phyloP scores from a whole-genome alignment of 2,113 vertebrate genomes.

The Crotalus helleri region DNA sequence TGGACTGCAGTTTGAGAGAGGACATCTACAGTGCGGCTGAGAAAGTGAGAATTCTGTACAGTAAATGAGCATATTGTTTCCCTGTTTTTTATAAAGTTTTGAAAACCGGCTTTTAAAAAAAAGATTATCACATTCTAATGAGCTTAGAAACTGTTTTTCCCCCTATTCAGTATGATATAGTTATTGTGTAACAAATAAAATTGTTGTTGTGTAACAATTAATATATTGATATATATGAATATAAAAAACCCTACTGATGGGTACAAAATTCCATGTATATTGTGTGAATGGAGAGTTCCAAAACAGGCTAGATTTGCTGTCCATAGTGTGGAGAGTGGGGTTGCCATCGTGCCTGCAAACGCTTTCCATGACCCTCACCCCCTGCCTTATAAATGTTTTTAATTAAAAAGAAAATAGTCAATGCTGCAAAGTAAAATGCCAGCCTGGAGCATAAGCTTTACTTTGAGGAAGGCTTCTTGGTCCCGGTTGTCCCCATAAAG shows the following conservation, averaged over 20 bases:
- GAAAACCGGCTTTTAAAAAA: not conserved
- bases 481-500: not conserved
- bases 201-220: no score
- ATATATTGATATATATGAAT: not conserved
- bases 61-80: not conserved
- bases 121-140: not conserved
- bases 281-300: not conserved
- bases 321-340: not conserved
- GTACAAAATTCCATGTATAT: not conserved
- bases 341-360: not conserved
- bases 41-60: constrained; percentile 56
- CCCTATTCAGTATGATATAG: not conserved
- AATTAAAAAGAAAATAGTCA: not conserved
- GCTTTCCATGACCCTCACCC: not conserved
- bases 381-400: not conserved
- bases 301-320: not conserved
- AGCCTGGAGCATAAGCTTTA: not conserved
- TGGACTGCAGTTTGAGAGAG: constrained; percentile 79
- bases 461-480: not conserved
- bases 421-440: not conserved
- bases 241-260: not conserved
- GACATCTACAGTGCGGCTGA: constrained; percentile 70
- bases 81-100: not conserved
- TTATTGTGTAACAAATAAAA: not conserved
- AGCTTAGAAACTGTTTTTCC: not conserved